phyloP scores from a whole-genome alignment of 2,113 vertebrate species.

The Lontra canadensis region DNA sequence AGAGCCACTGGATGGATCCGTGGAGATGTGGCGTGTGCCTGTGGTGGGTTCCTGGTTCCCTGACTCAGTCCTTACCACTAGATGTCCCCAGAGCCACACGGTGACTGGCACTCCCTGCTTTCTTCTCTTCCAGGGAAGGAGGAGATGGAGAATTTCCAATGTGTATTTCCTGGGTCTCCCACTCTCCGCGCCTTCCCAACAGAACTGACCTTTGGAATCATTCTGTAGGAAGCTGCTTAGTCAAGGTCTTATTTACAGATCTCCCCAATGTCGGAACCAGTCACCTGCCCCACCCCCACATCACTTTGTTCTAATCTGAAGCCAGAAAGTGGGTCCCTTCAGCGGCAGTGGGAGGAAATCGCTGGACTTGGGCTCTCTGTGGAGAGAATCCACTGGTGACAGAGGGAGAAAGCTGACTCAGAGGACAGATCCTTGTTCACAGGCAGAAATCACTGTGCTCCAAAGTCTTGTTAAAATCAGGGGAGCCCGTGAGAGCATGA shows the following conservation, averaged over 20 bases:
- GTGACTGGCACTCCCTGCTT: too few relatives aligned
- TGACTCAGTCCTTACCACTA: background rate
- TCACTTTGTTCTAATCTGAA: background rate
- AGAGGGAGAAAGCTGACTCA: background rate
- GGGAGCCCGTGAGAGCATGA: too few relatives aligned
- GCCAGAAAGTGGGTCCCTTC: background rate
- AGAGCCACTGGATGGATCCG: background rate
- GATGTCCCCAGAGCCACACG: constrained; percentile 27
- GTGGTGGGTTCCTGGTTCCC: background rate
- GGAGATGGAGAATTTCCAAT: background rate
- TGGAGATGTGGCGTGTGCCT: too few relatives aligned
- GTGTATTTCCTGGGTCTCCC: background rate
- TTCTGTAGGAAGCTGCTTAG: background rate
- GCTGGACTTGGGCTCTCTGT: background rate
- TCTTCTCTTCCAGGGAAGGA: background rate
- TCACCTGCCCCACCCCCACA: background rate
- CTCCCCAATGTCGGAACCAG: background rate
- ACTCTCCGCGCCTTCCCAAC: background rate
- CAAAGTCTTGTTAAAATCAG: background rate
- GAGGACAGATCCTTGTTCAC: background rate
- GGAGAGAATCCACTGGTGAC: background rate
- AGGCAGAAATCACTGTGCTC: background rate
- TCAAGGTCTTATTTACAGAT: background rate
- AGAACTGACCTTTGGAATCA: background rate
- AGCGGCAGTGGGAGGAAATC: background rate